Evolutionary conservation across 1,140 invertebrate species (phyloP), one percentile per base, ranked within the genome.

Genomic region (Drosophila rhopaloa): DNA sequence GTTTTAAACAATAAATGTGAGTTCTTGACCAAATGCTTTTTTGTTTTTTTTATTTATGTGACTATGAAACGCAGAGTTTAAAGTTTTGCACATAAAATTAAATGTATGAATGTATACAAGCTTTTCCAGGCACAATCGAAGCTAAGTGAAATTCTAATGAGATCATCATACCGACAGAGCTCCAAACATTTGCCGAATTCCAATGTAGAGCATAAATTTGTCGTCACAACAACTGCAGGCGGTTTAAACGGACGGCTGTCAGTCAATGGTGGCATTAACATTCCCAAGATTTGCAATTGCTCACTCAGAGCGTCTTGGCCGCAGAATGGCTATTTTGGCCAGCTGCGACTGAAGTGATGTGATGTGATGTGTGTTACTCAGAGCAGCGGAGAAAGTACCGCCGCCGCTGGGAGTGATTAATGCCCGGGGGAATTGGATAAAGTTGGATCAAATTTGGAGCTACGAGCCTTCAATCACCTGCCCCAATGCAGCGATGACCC

Each of bases 191-290:
- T 55, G 38, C 32, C 19, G 44, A 66, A 76, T 60, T 67, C 62
- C 66, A 35, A 54, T 63, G 54, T 43, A 55, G 58, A 32, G 66
- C 53, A 79, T 58, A 61, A 76, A 76, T 65, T 76, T 71, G 65
- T 63, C 54, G 70, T 50, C 76, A 38, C 76, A 75, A 73, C 81
- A 84, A 82, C 59, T 58, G 80, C 62, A 50, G 29, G 38, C 40
- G 60, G 19, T 9, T n/a, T 1, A 46, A 37, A n/a, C 82, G 43
- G 65, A 81, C 78, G 63, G 51, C 61, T 75, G 73, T 71, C 74
- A 71, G 46, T 86, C 81, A 86, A 70, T 71, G 68, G 8, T 65
- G 60, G 79, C 81, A 85, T 85, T 85, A 78, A 51, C 46, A 62
- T 58, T 66, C 61, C 46, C 51, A 13, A 16, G 65, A 70, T 56